A percentile compares a stretch with the other conserved stretches of the same genome.
Evolutionary conservation across 2,888 invertebrate genomes (phyloP).

Genomic region (Heliconius ismenius): DNA sequence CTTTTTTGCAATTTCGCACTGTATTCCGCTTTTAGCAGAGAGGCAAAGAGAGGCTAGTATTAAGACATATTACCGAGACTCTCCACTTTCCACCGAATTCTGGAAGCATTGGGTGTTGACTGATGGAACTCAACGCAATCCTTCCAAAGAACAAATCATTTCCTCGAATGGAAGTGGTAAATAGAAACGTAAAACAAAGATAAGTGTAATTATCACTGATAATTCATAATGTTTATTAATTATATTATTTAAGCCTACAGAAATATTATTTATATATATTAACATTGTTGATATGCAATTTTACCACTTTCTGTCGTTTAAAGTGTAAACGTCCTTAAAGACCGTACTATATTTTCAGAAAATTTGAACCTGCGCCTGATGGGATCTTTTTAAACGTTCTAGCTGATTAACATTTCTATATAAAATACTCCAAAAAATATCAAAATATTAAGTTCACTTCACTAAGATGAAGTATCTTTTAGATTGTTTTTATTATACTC

Average conservation of each 20-base stretch:
- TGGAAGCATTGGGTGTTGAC: background rate
- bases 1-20: background rate
- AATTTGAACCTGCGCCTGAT: no score
- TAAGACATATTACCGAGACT: background rate
- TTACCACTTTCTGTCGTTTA: background rate
- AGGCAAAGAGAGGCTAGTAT: background rate
- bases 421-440: background rate
- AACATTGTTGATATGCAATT: background rate
- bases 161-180: background rate
- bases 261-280: background rate
- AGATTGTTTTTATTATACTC: no score
- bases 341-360: no score
- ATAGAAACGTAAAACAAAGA: background rate
- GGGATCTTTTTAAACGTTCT: background rate
- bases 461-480: no score
- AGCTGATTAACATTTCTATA: background rate
- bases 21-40: no score
- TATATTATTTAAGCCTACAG: background rate
- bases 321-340: background rate
- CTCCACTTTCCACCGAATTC: background rate
- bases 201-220: background rate
- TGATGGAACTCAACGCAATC: background rate
- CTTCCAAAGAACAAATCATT: no score
- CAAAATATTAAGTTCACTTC: background rate
- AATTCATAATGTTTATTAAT: background rate